Evolutionary conservation across 2,113 vertebrate genomes (phyloP).

Genomic region (Eurystomus gularis): DNA sequence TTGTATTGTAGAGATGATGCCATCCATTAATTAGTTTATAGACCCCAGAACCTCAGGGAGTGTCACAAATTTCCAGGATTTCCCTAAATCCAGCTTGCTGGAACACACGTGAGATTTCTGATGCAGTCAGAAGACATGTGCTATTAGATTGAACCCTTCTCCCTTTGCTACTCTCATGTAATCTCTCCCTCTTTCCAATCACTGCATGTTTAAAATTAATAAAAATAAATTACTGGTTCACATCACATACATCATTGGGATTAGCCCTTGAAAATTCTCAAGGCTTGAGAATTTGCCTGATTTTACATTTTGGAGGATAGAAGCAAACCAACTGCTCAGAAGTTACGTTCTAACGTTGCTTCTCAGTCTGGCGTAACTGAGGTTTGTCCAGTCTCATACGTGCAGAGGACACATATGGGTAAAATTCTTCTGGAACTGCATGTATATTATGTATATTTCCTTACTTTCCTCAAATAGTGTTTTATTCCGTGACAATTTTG

Average conservation of each 20-base stretch:
- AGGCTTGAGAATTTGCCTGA: not conserved
- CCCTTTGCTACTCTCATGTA: not conserved
- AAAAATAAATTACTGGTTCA: not conserved
- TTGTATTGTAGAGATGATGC: not conserved
- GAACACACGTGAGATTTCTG: not conserved
- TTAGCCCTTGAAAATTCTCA: not conserved
- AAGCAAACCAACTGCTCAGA: not conserved
- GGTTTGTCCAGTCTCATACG: not conserved
- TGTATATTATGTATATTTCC: not conserved
- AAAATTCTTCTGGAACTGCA: not conserved
- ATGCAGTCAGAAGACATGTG: not conserved
- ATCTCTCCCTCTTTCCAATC: not conserved
- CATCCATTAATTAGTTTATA: conserved; percentile 28
- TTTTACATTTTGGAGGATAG: not conserved
- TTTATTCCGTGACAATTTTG: not conserved
- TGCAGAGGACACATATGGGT: not conserved
- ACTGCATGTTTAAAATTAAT: not conserved
- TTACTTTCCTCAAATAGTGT: not conserved
- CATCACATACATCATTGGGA: not conserved
- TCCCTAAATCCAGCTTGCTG: not conserved
- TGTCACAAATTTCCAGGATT: not conserved
- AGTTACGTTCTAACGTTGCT: not conserved
- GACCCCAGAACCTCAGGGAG: not conserved
- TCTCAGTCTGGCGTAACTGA: not conserved
- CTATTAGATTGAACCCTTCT: not conserved